These are phyloP conservation scores for Thymelicus acteon DNA, from an alignment of 2,888 invertebrate genomes.

Conservation along the genomic window DNA sequence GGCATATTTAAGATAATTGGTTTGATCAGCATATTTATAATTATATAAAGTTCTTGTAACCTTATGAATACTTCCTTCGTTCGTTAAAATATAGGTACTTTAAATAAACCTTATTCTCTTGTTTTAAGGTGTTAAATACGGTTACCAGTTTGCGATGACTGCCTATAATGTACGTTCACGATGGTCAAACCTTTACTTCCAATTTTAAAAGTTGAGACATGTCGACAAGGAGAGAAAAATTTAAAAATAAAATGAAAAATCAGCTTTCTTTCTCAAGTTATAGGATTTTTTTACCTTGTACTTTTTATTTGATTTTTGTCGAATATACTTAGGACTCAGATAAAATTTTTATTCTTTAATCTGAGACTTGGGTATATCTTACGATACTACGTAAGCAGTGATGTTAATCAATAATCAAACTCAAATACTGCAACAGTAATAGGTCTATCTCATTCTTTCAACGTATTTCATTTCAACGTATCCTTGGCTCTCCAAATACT, in stretches of 20 bases:
- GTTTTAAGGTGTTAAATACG: background rate
- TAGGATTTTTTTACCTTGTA: too few relatives aligned
- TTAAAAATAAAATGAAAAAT: background rate
- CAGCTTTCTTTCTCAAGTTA: too few relatives aligned
- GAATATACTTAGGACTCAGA: too few relatives aligned
- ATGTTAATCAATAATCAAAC: too few relatives aligned
- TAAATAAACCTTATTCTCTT: background rate
- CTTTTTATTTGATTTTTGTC: too few relatives aligned
- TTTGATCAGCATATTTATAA: slow-evolving; percentile 10
- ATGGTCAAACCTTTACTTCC: background rate
- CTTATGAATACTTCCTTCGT: slow-evolving; percentile 19
- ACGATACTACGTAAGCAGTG: too few relatives aligned
- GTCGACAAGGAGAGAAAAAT: background rate
- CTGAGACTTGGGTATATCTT: too few relatives aligned
- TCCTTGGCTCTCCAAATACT: background rate
- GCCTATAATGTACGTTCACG: background rate
- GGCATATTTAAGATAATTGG: slow-evolving; percentile 13
- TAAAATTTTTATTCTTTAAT: too few relatives aligned
- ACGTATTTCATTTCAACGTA: background rate
- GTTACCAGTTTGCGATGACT: background rate
- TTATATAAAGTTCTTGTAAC: slow-evolving; percentile 15
- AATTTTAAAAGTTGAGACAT: background rate
- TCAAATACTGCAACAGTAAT: too few relatives aligned
- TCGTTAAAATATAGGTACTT: background rate
- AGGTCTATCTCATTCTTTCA: background rate